Evolutionary conservation across 2,113 vertebrate genomes (phyloP).

Genomic region (Ranitomeya variabilis): DNA sequence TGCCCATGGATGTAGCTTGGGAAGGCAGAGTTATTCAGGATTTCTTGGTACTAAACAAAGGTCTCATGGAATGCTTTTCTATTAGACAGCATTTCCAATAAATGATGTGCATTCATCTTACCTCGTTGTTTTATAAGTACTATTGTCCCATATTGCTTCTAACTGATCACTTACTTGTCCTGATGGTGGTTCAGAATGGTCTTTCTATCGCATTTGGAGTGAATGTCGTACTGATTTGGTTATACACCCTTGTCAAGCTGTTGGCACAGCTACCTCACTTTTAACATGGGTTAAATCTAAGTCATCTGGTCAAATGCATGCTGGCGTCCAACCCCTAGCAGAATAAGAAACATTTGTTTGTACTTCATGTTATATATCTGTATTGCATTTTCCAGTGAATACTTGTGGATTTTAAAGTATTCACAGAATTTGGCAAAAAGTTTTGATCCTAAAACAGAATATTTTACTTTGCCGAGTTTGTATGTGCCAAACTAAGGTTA

Average conservation of each 20-base stretch:
- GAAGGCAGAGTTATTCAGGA: not conserved
- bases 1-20: not conserved
- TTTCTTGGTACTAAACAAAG: not conserved
- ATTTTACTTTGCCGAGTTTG: not conserved
- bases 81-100: not conserved
- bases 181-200: not conserved
- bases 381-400: slow-evolving; percentile 42
- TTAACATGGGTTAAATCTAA: slow-evolving; percentile 49
- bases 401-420: slow-evolving; percentile 47
- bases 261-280: slow-evolving; percentile 6
- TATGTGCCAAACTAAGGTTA: slow-evolving; percentile 5
- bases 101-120: not conserved
- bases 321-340: slow-evolving; percentile 28
- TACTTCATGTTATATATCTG: slow-evolving; percentile 26
- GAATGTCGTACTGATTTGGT: slow-evolving; percentile 5
- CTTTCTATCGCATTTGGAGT: not conserved
- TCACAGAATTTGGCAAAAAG: slow-evolving; percentile 41
- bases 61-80: not conserved
- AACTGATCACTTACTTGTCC: not conserved
- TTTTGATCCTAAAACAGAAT: slow-evolving; percentile 8
- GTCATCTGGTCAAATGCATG: slow-evolving; percentile 43
- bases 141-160: not conserved
- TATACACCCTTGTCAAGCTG: slow-evolving; percentile 9
- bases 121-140: not conserved
- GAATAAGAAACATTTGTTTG: slow-evolving; percentile 53